These are phyloP conservation scores for Andrena haemorrhoa DNA, from an alignment of 2,888 invertebrate species.

Conservation along the genomic window DNA sequence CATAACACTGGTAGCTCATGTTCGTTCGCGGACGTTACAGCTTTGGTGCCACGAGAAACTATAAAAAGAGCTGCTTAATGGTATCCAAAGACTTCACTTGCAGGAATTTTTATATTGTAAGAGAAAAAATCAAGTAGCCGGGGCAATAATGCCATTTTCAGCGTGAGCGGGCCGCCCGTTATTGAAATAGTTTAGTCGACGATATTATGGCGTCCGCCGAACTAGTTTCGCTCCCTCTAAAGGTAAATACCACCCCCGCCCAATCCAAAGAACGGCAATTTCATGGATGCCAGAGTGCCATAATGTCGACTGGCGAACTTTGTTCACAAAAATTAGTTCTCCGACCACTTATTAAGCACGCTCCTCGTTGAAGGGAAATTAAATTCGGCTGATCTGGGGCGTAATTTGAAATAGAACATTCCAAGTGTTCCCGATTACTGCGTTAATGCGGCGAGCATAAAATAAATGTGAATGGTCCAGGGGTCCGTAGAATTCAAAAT, in stretches of 20 bases:
- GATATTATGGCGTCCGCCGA: slow-evolving; percentile 46
- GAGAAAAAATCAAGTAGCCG: background rate
- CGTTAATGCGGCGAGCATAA: background rate
- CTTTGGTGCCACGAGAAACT: background rate
- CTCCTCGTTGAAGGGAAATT: slow-evolving; percentile 3
- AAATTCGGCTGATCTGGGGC: background rate
- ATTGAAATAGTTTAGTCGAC: slow-evolving; percentile 72
- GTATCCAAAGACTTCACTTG: background rate
- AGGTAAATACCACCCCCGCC: slow-evolving; percentile 41
- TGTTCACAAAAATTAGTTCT: slow-evolving; percentile 35
- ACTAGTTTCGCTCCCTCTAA: slow-evolving; percentile 12
- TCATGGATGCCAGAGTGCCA: slow-evolving; percentile 12
- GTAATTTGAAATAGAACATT: background rate
- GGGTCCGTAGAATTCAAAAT: background rate
- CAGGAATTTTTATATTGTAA: slow-evolving; percentile 3
- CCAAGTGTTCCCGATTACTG: background rate
- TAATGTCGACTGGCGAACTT: slow-evolving; percentile 33
- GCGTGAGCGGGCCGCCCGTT: slow-evolving; percentile 31
- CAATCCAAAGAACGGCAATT: slow-evolving; percentile 23
- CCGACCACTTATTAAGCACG: slow-evolving; percentile 5
- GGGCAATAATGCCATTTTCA: slow-evolving; percentile 13
- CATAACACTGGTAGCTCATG: background rate
- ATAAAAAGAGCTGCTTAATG: background rate
- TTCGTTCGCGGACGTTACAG: background rate
- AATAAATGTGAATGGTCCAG: background rate